Conservation (phyloP, 1,140 invertebrate species). For the Scaptodrosophila lebanonensis region DNA sequence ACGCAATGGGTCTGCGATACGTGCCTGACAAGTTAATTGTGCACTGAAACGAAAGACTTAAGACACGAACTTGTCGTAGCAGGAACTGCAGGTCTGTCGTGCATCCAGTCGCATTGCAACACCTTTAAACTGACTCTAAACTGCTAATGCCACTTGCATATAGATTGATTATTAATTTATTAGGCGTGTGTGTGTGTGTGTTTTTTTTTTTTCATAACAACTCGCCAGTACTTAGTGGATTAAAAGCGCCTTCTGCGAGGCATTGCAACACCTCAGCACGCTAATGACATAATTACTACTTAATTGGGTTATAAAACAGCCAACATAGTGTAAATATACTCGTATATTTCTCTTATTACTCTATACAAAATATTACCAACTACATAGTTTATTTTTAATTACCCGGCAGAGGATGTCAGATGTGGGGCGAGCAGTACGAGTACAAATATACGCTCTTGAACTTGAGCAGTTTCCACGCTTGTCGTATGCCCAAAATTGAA, state of each 20-base stretch:
- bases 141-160: constrained; percentile 56
- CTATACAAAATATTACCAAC: no score
- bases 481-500: constrained; percentile 26
- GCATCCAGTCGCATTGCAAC: constrained; percentile 8
- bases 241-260: no score
- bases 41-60: constrained; percentile 47
- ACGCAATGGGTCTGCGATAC: not conserved
- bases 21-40: constrained; percentile 19
- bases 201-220: constrained; percentile 33
- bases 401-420: not conserved
- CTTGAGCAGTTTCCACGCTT: no score
- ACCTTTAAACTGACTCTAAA: constrained; percentile 55
- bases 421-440: no score
- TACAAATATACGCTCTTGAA: no score
- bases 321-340: constrained; percentile 41
- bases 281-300: constrained; percentile 59
- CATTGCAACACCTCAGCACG: constrained; percentile 15
- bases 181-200: not conserved
- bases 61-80: constrained; percentile 58
- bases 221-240: constrained; percentile 38
- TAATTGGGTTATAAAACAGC: constrained; percentile 60
- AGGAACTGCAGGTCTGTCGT: constrained; percentile 65
- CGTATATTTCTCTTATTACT: no score
- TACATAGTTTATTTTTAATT: constrained; percentile 38
- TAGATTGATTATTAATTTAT: constrained; percentile 63